Evolutionary conservation across 2,113 vertebrate genomes (phyloP), one percentile per base, ranked within the genome.

Genomic region (Pituophis catenifer): DNA sequence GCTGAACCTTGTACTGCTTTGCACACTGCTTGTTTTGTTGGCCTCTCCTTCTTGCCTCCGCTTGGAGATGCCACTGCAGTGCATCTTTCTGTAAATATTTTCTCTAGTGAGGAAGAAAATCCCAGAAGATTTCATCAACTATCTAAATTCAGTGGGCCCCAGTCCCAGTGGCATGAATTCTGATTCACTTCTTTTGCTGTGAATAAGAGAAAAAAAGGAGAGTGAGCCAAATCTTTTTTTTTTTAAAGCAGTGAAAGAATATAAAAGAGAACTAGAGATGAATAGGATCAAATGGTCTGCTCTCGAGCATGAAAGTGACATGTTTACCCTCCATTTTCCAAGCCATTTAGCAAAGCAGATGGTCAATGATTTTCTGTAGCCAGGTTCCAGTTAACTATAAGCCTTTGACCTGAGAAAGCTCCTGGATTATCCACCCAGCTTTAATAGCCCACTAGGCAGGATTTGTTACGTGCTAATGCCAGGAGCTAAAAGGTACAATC

Each of bases 341-440:
- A 95, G 57, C 92, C 90, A 65, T 94, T 94, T 94, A 94, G 85
- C 55, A 85, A 89, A 65, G 57, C 62, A 88, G 55, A 92, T 52
- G 10, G 88, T 65, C 95, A 94, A 92, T 95, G 92, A 89, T 19
- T 24, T 75, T 24, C 85, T 92, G 19, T 50, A 94, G 86, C 5
- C 58, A 15, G 81, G 33, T 55, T 87, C 88, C 15, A 85, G 88
- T 88, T 94, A 95, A 96, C 94, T 19, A 87, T 92, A 94, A 96
- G 94, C 90, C 93, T 94, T 95, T 95, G 93, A 96, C 93, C 94
- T 89, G 65, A 92, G 89, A 93, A 62, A 94, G 48, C 70, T 93
- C 33, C 75, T 86, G 92, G 93, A 94, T 96, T 96, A 96, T 93
- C 26, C 70, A 89, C 0, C 0, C 8, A 94, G 59, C 8, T 0